These are phyloP conservation scores for Malthinus seriepunctatus DNA, from an alignment of 2,888 invertebrate species.

Conservation along the genomic window DNA sequence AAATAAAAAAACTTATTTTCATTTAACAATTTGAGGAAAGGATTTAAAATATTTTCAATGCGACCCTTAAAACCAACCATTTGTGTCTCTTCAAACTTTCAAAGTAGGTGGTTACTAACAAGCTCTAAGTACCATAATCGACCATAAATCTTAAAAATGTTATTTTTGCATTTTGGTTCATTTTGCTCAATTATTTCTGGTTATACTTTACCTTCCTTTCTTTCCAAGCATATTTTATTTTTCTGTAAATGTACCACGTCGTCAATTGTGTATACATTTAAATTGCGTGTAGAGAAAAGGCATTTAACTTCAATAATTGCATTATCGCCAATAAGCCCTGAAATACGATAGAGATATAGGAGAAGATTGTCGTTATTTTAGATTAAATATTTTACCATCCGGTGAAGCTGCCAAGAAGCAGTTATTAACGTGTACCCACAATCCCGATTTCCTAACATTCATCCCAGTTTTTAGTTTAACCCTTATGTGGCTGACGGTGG, in stretches of 20 bases:
- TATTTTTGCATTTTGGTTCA: no score
- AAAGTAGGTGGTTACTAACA: no score
- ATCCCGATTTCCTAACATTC: slow-evolving; percentile 5
- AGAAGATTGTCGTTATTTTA: neutral
- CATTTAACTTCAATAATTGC: slow-evolving; percentile 12
- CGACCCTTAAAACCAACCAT: no score
- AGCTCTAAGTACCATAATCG: no score
- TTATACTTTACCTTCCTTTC: neutral
- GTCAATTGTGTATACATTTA: neutral
- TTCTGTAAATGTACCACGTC: neutral
- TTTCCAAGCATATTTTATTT: slow-evolving; percentile 4
- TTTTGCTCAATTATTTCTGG: no score
- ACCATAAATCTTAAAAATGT: no score
- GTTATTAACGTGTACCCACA: slow-evolving; percentile 11
- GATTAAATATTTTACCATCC: slow-evolving; percentile 13
- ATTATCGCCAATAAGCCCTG: slow-evolving; percentile 9
- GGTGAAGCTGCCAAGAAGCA: slow-evolving; percentile 18
- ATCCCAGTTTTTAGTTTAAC: slow-evolving; percentile 6
- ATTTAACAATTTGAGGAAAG: no score
- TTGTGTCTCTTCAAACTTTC: no score
- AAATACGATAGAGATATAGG: neutral
- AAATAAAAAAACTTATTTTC: no score
- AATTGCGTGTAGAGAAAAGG: neutral
- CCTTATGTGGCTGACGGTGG: no score
- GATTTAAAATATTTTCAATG: no score